These are phyloP conservation scores for Oenanthe melanoleuca DNA, from an alignment of 2,113 vertebrate species.

Conservation along the genomic window DNA sequence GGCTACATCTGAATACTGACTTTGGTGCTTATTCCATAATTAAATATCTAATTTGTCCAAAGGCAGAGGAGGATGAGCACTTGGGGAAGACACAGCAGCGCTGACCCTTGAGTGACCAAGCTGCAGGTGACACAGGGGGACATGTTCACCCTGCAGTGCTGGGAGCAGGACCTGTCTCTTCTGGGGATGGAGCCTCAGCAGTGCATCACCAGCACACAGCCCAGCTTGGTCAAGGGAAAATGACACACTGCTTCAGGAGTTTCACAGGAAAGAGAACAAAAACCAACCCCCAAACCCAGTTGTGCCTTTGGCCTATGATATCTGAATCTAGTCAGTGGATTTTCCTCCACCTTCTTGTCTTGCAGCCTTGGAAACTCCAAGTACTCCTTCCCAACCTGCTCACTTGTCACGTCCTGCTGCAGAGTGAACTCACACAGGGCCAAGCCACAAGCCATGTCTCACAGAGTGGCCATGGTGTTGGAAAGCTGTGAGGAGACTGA, in stretches of 20 bases:
- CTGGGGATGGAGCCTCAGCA: rapidly evolving
- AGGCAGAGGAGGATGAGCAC: neutral
- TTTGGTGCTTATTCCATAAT: neutral
- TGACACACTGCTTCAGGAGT: rapidly evolving
- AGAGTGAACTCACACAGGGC: neutral
- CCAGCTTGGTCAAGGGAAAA: neutral
- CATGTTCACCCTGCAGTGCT: rapidly evolving
- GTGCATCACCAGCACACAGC: neutral
- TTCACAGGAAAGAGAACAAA: no score
- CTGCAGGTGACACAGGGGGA: neutral
- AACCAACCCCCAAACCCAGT: neutral
- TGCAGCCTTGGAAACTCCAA: neutral
- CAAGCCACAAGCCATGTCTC: rapidly evolving
- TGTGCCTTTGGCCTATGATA: rapidly evolving
- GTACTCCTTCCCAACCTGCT: no score
- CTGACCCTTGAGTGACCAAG: rapidly evolving
- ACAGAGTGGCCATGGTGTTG: rapidly evolving
- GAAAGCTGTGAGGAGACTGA: neutral
- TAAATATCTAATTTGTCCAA: neutral
- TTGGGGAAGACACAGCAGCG: neutral
- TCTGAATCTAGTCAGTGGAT: rapidly evolving
- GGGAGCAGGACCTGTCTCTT: neutral
- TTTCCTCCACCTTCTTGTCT: neutral
- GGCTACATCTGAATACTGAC: neutral
- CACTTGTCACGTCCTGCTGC: neutral